These are phyloP conservation scores for Craseonycteris thonglongyai DNA, from an alignment of 2,113 vertebrate species.

Conservation along the genomic window DNA sequence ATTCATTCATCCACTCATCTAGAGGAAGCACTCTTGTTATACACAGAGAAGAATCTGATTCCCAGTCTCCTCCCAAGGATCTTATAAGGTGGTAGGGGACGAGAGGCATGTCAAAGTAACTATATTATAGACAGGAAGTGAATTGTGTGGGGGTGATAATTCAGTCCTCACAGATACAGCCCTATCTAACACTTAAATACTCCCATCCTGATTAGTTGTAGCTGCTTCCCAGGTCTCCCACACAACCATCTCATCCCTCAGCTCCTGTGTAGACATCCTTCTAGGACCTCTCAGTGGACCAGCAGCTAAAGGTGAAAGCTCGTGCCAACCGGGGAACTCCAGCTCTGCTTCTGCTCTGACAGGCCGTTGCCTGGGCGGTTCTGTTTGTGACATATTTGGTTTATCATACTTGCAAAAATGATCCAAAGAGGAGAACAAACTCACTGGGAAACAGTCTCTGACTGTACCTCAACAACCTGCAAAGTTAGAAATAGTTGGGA, in stretches of 20 bases:
- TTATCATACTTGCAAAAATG: neutral
- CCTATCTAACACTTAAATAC: neutral
- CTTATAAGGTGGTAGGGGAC: neutral
- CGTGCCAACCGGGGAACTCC: no score
- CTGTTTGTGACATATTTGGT: neutral
- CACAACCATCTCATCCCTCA: no score
- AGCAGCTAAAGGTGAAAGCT: neutral
- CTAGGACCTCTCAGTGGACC: rapidly evolving
- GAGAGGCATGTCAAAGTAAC: neutral
- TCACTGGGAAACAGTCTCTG: neutral
- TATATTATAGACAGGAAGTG: neutral
- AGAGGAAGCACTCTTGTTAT: neutral
- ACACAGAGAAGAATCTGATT: neutral
- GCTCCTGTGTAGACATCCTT: no score
- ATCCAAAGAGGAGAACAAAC: neutral
- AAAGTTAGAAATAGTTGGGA: neutral
- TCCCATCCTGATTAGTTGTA: neutral
- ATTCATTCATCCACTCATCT: neutral
- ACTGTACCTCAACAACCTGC: neutral
- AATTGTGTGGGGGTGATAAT: neutral
- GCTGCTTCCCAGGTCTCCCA: neutral
- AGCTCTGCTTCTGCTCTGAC: neutral
- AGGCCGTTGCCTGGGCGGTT: neutral
- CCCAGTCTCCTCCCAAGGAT: neutral
- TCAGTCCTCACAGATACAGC: neutral